Evolutionary conservation across 2,797 vertebrate species (phyloP).

Genomic region (Cygnus olor): DNA sequence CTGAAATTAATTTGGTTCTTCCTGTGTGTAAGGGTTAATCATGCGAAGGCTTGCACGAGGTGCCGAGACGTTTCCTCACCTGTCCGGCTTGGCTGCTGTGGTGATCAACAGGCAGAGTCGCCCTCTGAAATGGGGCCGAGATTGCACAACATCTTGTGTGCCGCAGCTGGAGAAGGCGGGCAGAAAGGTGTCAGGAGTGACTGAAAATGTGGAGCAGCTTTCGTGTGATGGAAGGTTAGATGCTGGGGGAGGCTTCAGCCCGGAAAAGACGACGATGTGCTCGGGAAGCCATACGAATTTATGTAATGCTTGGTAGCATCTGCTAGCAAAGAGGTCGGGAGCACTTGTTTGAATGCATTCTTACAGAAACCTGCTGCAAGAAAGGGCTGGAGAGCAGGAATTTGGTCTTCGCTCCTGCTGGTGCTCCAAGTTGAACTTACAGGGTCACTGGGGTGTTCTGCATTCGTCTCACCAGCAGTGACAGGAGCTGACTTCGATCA

Average conservation of each 20-base stretch:
- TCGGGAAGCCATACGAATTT: neutral
- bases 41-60: neutral
- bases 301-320: neutral
- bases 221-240: neutral
- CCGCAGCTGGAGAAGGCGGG: neutral
- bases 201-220: neutral
- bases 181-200: neutral
- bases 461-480: neutral
- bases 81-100: rapidly evolving
- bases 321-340: rapidly evolving
- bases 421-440: neutral
- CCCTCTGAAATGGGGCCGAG: rapidly evolving
- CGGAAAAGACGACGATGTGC: neutral
- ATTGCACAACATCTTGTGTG: rapidly evolving
- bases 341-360: neutral
- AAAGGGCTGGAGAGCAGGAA: neutral
- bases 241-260: neutral
- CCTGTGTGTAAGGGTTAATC: slow-evolving; percentile 38
- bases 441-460: neutral
- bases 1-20: slow-evolving; percentile 25
- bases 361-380: neutral
- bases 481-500: neutral
- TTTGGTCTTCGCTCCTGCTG: neutral
- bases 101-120: neutral
- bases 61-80: neutral